These are phyloP conservation scores for Callipepla californica DNA, from an alignment of 2,113 vertebrate species.

Conservation along the genomic window DNA sequence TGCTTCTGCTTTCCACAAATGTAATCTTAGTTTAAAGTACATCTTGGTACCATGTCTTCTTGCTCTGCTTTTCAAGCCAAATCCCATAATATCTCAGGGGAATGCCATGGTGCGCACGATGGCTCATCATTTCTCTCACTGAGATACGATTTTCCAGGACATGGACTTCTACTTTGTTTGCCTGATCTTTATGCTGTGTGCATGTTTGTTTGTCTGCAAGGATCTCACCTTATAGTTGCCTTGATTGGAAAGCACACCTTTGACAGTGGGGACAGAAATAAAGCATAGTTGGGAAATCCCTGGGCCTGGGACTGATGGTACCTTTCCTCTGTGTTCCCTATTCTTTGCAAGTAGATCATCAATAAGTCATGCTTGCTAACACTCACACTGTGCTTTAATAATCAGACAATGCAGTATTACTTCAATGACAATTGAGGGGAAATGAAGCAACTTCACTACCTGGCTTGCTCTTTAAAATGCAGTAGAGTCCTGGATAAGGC, in stretches of 20 bases:
- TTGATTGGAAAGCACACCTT: background rate
- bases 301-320: background rate
- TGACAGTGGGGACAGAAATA: background rate
- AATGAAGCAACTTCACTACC: background rate
- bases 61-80: background rate
- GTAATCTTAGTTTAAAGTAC: background rate
- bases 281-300: background rate
- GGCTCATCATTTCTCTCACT: background rate
- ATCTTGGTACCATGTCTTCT: background rate
- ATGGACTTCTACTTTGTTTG: background rate
- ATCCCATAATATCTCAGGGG: fast-evolving
- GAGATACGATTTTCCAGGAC: background rate
- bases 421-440: background rate
- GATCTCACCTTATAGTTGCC: background rate
- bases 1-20: conserved; percentile 7
- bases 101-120: fast-evolving
- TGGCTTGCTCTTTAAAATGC: background rate
- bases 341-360: background rate
- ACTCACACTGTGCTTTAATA: background rate
- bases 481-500: background rate
- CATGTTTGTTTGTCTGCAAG: background rate
- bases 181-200: background rate
- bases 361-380: background rate
- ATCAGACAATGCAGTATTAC: background rate
- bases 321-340: background rate